phyloP scores from a whole-genome alignment of 1,140 invertebrate species.

The Macrosteles quadrilineatus region DNA sequence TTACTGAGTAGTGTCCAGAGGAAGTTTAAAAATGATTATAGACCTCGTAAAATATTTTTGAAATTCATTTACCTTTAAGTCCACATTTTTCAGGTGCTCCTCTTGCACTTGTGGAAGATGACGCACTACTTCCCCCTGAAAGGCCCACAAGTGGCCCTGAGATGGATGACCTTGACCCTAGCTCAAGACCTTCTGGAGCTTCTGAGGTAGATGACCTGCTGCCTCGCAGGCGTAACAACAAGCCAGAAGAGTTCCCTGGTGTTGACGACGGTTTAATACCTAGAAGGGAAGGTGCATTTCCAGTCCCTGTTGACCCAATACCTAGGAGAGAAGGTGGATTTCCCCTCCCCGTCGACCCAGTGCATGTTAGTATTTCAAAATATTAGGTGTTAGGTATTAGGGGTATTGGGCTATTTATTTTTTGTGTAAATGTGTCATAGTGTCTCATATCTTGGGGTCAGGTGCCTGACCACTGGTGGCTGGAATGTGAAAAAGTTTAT shows the following conservation, averaged over 20 bases:
- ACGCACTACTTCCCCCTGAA: background rate
- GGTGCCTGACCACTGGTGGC: no score
- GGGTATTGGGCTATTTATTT: no score
- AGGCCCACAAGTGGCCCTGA: conserved; percentile 49
- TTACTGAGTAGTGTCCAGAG: no score
- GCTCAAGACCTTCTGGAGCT: conserved; percentile 38
- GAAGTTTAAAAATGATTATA: no score
- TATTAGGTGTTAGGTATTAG: no score
- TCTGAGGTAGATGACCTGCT: conserved; percentile 45
- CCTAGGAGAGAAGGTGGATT: no score
- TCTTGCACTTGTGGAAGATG: conserved; percentile 14
- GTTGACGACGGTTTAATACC: conserved; percentile 58
- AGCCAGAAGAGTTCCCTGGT: conserved; percentile 45
- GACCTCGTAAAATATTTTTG: no score
- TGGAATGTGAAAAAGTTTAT: no score
- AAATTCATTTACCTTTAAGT: no score
- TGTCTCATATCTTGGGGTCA: no score
- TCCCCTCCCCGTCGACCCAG: conserved; percentile 1
- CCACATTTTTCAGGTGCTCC: background rate
- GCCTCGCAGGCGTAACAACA: conserved; percentile 34
- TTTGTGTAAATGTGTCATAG: no score
- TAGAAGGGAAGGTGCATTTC: conserved; percentile 42
- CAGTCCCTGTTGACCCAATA: conserved; percentile 44
- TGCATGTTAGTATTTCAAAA: background rate
- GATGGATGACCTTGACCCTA: conserved; percentile 51